Percentiles rank a stretch among this genome's conserved stretches.
phyloP scores from a whole-genome alignment of 1,140 invertebrate genomes.

The Goniozus legneri region DNA sequence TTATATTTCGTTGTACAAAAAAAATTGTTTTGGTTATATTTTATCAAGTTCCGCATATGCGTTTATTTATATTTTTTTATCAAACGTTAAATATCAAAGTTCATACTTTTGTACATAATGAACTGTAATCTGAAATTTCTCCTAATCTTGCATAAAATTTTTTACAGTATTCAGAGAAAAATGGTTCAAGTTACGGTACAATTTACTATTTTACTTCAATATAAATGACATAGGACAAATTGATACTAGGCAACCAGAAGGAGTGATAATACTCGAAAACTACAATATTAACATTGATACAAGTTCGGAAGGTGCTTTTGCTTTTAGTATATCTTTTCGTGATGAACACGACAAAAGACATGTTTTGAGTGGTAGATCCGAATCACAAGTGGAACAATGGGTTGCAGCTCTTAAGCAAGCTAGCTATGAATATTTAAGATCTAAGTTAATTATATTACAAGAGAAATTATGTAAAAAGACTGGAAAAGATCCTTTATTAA shows the following conservation, averaged over 20 bases:
- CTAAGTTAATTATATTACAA: constrained; percentile 58
- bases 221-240: constrained; percentile 67
- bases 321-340: constrained; percentile 64
- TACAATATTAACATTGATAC: constrained; percentile 62
- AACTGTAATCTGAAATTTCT: no score
- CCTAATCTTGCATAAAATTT: background rate
- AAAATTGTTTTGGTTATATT: no score
- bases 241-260: constrained; percentile 61
- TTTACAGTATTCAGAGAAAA: constrained; percentile 62
- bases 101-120: no score
- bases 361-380: constrained; percentile 62
- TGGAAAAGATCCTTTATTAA: constrained; percentile 62
- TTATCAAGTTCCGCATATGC: no score
- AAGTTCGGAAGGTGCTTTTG: constrained; percentile 60
- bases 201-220: constrained; percentile 72
- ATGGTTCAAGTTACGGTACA: constrained; percentile 69
- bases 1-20: constrained; percentile 4
- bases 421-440: constrained; percentile 62
- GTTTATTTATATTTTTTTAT: no score
- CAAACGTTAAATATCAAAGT: no score
- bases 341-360: constrained; percentile 67
- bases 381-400: constrained; percentile 62
- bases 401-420: constrained; percentile 58
- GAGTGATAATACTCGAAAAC: constrained; percentile 68
- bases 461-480: constrained; percentile 59